Conservation (phyloP, 1,140 invertebrate species). For the Diabrotica undecimpunctata region DNA sequence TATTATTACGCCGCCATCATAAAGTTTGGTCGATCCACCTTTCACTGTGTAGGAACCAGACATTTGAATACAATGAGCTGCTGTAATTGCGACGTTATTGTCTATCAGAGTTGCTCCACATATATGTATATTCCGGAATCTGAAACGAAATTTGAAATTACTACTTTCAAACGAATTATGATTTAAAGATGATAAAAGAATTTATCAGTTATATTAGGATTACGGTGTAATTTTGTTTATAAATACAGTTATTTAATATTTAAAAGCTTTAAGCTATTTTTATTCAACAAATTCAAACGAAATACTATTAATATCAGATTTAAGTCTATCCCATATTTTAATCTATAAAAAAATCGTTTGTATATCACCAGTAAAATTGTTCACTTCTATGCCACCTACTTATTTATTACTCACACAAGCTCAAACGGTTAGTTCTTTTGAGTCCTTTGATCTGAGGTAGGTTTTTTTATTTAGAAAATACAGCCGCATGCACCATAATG, state of each 20-base stretch:
- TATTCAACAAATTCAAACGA: too few relatives aligned
- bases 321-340: too few relatives aligned
- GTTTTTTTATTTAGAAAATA: too few relatives aligned
- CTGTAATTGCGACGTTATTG: constrained; percentile 15
- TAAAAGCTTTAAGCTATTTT: not conserved
- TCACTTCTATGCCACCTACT: too few relatives aligned
- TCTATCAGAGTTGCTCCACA: constrained; percentile 24
- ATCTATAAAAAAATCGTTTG: too few relatives aligned
- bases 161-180: not conserved
- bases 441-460: too few relatives aligned
- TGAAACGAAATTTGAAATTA: not conserved
- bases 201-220: not conserved
- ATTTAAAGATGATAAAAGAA: not conserved
- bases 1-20: constrained; percentile 1
- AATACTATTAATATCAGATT: too few relatives aligned
- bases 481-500: too few relatives aligned
- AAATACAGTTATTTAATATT: not conserved
- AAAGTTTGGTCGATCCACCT: constrained; percentile 9
- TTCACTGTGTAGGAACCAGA: constrained; percentile 16
- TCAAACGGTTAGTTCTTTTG: too few relatives aligned
- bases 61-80: constrained; percentile 26
- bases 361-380: too few relatives aligned
- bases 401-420: too few relatives aligned
- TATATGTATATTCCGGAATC: constrained; percentile 11
- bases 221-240: not conserved